Conservation (phyloP, 2,797 vertebrate species). For the Aselliscus stoliczkanus region DNA sequence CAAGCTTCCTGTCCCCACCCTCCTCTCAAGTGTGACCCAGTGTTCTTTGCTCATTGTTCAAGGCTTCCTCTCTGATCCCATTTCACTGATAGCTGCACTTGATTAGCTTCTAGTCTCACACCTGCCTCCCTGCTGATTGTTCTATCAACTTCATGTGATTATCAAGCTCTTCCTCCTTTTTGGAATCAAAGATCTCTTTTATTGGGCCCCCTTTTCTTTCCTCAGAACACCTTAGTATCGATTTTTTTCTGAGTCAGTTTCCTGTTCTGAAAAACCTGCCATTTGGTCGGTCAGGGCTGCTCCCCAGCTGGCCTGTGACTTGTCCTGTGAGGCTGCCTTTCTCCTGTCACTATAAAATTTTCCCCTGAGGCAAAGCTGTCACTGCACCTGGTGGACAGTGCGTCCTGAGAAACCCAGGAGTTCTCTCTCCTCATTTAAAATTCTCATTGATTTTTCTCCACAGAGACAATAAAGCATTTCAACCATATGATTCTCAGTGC, state of each 20-base stretch:
- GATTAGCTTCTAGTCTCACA: neutral
- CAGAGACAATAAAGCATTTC: neutral
- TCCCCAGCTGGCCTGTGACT: neutral
- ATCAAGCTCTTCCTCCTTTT: neutral
- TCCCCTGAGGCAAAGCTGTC: neutral
- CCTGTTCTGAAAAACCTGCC: neutral
- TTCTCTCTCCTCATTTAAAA: neutral
- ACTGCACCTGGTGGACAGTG: neutral
- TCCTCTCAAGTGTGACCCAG: neutral
- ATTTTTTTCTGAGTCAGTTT: neutral
- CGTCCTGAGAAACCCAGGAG: neutral
- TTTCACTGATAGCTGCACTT: neutral
- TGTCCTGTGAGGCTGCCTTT: neutral
- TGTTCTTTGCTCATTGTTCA: neutral
- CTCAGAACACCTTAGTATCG: neutral
- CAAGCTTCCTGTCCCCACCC: neutral
- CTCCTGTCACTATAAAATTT: neutral
- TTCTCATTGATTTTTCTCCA: slow-evolving; percentile 10
- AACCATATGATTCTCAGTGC: neutral
- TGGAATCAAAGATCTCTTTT: neutral
- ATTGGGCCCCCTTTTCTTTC: neutral
- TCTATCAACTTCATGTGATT: neutral
- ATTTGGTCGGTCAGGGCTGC: too few relatives aligned
- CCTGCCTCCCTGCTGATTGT: neutral
- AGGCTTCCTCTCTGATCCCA: neutral